Conservation (phyloP, 2,888 invertebrate genomes). For the Plusia festucae region DNA sequence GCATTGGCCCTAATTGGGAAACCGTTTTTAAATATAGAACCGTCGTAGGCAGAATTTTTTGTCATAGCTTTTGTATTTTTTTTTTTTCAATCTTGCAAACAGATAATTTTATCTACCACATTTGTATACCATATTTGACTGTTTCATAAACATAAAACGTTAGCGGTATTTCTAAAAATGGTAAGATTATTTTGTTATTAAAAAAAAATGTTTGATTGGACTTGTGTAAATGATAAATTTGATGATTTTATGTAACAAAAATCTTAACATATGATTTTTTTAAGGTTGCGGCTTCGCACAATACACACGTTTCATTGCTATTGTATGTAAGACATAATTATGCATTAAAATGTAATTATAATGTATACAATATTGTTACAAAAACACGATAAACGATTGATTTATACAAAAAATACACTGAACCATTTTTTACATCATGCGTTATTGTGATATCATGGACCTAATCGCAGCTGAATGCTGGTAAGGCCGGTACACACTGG, state of each 20-base stretch:
- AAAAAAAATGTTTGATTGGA: neutral
- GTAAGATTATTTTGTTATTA: neutral
- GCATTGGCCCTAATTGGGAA: slow-evolving; percentile 54
- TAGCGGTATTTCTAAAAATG: neutral
- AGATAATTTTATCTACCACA: neutral
- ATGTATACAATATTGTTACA: neutral
- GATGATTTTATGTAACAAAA: neutral
- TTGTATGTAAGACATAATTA: neutral
- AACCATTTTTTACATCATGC: neutral
- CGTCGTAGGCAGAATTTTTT: neutral
- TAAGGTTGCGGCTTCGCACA: neutral
- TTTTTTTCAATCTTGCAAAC: neutral
- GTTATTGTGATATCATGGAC: slow-evolving; percentile 7
- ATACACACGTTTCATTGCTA: neutral
- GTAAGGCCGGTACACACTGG: slow-evolving; percentile 4
- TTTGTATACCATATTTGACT: neutral
- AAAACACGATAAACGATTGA: neutral
- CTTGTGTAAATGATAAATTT: neutral
- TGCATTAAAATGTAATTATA: neutral
- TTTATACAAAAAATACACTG: neutral
- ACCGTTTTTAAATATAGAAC: slow-evolving; percentile 21
- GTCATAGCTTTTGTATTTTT: no score
- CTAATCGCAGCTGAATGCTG: neutral
- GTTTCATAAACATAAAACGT: neutral
- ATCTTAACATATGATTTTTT: neutral